Evolutionary conservation across 2,888 invertebrate genomes (phyloP).

Genomic region (Drosophila heteroneura): DNA sequence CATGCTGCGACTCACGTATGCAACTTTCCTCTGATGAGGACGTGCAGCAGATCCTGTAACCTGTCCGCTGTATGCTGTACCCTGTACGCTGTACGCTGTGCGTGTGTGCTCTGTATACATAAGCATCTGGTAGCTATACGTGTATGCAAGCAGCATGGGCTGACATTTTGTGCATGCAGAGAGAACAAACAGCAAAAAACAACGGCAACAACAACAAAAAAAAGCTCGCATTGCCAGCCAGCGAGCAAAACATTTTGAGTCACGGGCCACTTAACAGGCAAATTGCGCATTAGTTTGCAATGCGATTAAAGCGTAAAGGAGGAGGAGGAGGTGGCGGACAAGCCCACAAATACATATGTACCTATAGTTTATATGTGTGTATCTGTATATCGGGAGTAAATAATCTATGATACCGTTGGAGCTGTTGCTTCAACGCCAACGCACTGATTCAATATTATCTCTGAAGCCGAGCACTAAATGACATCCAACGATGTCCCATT

Average conservation of each 20-base stretch:
- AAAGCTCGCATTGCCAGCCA: constrained; percentile 22
- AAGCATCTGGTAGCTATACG: background rate
- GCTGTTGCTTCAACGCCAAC: constrained; percentile 36
- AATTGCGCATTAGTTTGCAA: constrained; percentile 63
- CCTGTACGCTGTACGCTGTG: constrained; percentile 30
- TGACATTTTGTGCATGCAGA: background rate
- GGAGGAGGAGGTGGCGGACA: constrained; percentile 24
- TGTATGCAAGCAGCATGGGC: constrained; percentile 1
- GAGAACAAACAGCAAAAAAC: background rate
- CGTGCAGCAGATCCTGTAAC: constrained; percentile 43
- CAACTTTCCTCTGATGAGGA: constrained; percentile 36
- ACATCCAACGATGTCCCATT: constrained; percentile 18
- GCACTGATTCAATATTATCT: constrained; percentile 48
- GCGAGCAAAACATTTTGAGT: constrained; percentile 32
- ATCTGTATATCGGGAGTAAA: constrained; percentile 10
- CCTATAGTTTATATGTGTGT: constrained; percentile 4
- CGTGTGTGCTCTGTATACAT: background rate
- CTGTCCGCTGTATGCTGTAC: constrained; percentile 12
- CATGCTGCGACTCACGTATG: constrained; percentile 64
- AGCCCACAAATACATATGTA: constrained; percentile 30
- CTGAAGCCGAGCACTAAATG: constrained; percentile 28
- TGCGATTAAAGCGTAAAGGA: constrained; percentile 27
- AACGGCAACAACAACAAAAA: background rate
- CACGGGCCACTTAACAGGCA: constrained; percentile 49
- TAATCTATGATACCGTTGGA: constrained; percentile 16